phyloP scores from a whole-genome alignment of 2,113 vertebrate species.

The Murina feae region DNA sequence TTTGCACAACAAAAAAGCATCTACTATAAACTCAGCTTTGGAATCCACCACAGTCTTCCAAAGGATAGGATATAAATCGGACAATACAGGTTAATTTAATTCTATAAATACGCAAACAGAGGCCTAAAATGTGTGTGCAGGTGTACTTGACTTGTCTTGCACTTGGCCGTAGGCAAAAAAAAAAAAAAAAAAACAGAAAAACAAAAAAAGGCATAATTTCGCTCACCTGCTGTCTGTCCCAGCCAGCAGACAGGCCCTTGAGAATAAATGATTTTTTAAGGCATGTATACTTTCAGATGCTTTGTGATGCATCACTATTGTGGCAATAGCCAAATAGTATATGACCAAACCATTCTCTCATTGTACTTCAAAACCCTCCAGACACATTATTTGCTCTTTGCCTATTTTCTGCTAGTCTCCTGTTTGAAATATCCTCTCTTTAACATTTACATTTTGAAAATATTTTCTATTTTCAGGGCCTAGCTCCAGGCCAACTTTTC shows the following conservation, averaged over 20 bases:
- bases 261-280: background rate
- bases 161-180: background rate
- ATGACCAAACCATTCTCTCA: background rate
- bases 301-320: background rate
- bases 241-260: background rate
- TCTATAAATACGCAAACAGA: background rate
- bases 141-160: background rate
- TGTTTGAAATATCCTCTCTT: background rate
- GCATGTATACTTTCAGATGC: background rate
- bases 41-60: background rate
- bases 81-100: constrained; percentile 7
- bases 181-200: too few relatives aligned
- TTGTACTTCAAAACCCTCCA: background rate
- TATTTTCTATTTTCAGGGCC: background rate
- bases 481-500: background rate
- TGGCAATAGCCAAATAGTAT: background rate
- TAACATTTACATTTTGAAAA: background rate
- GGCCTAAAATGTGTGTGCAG: background rate
- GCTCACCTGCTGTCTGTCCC: background rate
- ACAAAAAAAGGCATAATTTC: background rate
- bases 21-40: constrained; percentile 9
- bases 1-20: constrained; percentile 28
- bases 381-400: background rate
- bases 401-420: background rate
- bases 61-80: background rate